Percentiles rank a stretch among this genome's conserved stretches.
Evolutionary conservation across 2,113 vertebrate species (phyloP).

Genomic region (Caracal caracal): DNA sequence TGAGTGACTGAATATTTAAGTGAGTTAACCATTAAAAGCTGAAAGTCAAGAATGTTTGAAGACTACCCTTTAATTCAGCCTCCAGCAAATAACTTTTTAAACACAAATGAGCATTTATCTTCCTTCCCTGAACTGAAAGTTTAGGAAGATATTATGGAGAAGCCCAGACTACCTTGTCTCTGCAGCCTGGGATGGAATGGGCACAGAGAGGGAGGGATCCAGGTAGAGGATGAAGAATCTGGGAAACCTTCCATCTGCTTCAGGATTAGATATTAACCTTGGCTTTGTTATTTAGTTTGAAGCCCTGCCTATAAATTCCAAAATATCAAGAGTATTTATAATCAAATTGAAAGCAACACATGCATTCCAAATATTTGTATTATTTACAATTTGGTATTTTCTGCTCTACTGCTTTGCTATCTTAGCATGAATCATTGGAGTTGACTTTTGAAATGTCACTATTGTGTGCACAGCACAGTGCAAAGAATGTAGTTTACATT

Average conservation of each 20-base stretch:
- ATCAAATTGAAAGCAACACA: constrained; percentile 59
- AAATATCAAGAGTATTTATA: constrained; percentile 55
- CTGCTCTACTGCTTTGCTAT: constrained; percentile 15
- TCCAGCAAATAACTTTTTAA: not conserved
- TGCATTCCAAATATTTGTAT: constrained; percentile 57
- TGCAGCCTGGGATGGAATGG: not conserved
- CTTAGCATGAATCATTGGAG: not conserved
- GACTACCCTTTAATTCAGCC: not conserved
- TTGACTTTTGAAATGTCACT: constrained; percentile 60
- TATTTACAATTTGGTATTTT: constrained; percentile 62
- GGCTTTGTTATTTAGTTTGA: constrained; percentile 36
- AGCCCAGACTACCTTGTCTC: not conserved
- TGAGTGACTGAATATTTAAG: not conserved
- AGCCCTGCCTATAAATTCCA: constrained; percentile 31
- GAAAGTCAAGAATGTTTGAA: not conserved
- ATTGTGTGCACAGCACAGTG: constrained; percentile 21
- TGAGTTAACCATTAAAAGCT: not conserved
- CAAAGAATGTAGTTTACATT: constrained; percentile 10
- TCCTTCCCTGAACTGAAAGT: not conserved
- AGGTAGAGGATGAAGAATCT: not conserved
- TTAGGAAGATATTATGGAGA: not conserved
- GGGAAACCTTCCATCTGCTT: constrained; percentile 16
- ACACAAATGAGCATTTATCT: not conserved
- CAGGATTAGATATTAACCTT: constrained; percentile 48
- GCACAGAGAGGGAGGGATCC: not conserved